A percentile compares a stretch with the other conserved stretches of the same genome.
Evolutionary conservation across 2,113 vertebrate genomes (phyloP).

Genomic region (Rallus limicola): DNA sequence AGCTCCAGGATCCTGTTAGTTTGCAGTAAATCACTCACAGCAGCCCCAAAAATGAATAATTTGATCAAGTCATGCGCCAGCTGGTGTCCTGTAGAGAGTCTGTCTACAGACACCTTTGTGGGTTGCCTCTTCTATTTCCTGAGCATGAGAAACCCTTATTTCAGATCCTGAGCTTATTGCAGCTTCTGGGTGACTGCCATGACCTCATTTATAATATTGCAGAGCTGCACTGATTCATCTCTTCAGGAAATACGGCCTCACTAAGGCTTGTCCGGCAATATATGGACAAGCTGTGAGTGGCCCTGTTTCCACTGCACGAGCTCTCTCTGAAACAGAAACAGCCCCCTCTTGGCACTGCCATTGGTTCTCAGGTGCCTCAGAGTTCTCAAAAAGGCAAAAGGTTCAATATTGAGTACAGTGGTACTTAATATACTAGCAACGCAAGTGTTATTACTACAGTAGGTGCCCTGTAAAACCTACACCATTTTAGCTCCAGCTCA

Average conservation of each 20-base stretch:
- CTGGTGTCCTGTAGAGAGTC: slow-evolving; percentile 67
- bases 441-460: no score
- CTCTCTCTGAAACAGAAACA: neutral
- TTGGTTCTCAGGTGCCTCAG: neutral
- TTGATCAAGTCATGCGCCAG: slow-evolving; percentile 32
- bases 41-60: slow-evolving; percentile 56
- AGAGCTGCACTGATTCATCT: slow-evolving; percentile 64
- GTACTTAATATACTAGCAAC: neutral
- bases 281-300: neutral
- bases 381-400: neutral
- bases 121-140: slow-evolving; percentile 73
- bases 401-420: neutral
- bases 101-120: slow-evolving; percentile 77
- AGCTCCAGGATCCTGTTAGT: slow-evolving; percentile 22
- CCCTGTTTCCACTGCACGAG: neutral
- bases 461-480: neutral
- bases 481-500: neutral
- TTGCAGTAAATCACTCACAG: slow-evolving; percentile 62
- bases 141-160: slow-evolving; percentile 65
- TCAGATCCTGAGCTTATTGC: slow-evolving; percentile 69
- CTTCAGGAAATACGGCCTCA: slow-evolving; percentile 60
- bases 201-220: slow-evolving; percentile 40
- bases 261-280: neutral
- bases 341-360: neutral
- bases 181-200: slow-evolving; percentile 67